Conservation (phyloP, 2,797 vertebrate genomes). For the Rhadinocentrus ornatus region DNA sequence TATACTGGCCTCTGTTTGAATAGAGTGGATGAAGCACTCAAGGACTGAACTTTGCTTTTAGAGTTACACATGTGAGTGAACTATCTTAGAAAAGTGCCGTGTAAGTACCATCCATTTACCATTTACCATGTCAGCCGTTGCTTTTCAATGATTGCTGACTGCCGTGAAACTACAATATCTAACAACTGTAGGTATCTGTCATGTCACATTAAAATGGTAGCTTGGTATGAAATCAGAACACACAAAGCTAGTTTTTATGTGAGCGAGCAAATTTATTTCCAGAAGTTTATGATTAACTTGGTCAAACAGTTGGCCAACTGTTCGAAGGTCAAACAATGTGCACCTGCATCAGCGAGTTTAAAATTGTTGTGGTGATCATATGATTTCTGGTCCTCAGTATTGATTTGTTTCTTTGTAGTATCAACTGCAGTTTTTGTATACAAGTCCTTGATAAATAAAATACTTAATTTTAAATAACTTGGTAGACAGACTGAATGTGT, state of each 20-base stretch:
- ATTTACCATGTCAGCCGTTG: neutral
- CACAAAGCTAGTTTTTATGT: conserved; percentile 25
- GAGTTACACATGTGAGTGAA: neutral
- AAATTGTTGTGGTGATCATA: neutral
- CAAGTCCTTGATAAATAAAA: neutral
- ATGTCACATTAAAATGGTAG: neutral
- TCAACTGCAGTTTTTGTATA: neutral
- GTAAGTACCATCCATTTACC: too few species aligned
- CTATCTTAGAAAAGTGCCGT: neutral
- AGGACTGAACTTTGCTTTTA: neutral
- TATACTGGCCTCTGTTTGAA: neutral
- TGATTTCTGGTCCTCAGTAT: neutral
- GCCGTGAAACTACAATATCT: conserved; percentile 14
- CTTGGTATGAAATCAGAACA: neutral
- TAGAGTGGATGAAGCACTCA: neutral
- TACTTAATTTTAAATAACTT: neutral
- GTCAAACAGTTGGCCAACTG: conserved; percentile 49
- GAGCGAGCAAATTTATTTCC: neutral
- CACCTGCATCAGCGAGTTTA: conserved; percentile 3
- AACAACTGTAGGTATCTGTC: neutral
- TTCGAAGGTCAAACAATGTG: conserved; percentile 40
- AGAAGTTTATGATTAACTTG: conserved; percentile 70
- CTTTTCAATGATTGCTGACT: neutral
- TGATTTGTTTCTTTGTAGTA: neutral
- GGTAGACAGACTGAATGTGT: neutral